A percentile compares a stretch with the other conserved stretches of the same genome.
Conservation (phyloP, 2,797 vertebrate genomes). For the Crenichthys baileyi region DNA sequence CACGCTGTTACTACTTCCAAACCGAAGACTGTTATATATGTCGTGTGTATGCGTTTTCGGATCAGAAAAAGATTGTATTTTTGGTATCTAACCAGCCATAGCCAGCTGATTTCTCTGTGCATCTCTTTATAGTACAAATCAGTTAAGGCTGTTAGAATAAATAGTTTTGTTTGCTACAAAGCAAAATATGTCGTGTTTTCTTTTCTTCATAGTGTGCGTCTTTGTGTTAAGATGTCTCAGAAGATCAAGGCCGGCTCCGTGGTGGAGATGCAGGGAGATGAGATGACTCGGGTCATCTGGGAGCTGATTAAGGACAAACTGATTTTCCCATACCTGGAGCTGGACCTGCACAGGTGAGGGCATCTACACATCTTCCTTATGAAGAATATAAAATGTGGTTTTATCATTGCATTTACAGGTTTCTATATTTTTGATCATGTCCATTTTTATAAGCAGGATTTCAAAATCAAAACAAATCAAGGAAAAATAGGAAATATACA, state of each 20-base stretch:
- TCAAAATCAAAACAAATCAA: background rate
- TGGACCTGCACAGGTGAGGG: conserved; percentile 95
- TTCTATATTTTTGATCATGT: no score
- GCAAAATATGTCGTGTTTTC: background rate
- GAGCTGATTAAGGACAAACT: conserved; percentile 98
- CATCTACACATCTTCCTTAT: background rate
- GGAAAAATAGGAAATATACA: background rate
- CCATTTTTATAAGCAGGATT: background rate
- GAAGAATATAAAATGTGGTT: no score
- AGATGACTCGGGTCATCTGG: conserved; percentile 99
- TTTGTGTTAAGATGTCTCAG: conserved; percentile 81
- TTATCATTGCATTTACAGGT: no score
- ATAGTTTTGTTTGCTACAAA: background rate
- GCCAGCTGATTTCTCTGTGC: background rate
- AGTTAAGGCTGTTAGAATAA: background rate
- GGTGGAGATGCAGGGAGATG: conserved; percentile 99
- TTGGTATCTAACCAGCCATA: background rate
- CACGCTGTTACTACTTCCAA: no score
- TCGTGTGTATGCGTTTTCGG: background rate
- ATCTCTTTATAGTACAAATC: background rate
- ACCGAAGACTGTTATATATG: no score
- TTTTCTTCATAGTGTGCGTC: background rate
- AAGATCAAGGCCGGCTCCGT: conserved; percentile 94
- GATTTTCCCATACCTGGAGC: conserved; percentile 92
- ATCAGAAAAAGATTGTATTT: background rate